These are phyloP conservation scores for Poeciliopsis retropinna DNA, from an alignment of 2,113 vertebrate species.

Conservation along the genomic window DNA sequence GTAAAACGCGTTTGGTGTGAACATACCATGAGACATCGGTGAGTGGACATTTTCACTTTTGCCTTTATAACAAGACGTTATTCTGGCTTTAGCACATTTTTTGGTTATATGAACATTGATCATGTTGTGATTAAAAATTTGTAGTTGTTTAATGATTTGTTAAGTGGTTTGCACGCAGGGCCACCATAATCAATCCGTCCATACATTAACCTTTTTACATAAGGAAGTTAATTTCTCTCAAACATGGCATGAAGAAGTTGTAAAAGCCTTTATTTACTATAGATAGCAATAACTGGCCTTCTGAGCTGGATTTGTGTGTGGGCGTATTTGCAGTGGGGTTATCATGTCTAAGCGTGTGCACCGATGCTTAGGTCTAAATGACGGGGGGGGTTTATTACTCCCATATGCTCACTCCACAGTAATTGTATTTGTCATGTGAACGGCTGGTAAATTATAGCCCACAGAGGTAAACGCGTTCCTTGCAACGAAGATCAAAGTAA, in stretches of 20 bases:
- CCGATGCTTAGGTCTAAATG: conserved; percentile 20
- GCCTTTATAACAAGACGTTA: too few relatives aligned
- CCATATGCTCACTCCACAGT: neutral
- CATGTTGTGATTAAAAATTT: too few relatives aligned
- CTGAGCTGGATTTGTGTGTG: conserved; percentile 4
- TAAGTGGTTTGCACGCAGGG: too few relatives aligned
- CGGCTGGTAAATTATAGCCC: conserved; percentile 31
- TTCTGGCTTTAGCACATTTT: too few relatives aligned
- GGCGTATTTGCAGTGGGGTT: conserved; percentile 35
- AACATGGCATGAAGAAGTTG: neutral
- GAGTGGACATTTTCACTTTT: too few relatives aligned
- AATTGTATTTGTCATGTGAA: conserved; percentile 29
- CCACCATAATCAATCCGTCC: too few relatives aligned
- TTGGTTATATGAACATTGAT: too few relatives aligned
- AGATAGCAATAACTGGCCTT: conserved; percentile 3
- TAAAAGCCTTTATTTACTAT: neutral
- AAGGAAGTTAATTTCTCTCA: neutral
- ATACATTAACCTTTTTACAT: neutral
- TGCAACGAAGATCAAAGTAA: neutral
- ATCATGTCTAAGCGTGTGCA: conserved; percentile 17
- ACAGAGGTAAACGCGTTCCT: conserved; percentile 7
- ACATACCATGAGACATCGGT: too few relatives aligned
- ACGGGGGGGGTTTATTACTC: conserved; percentile 1
- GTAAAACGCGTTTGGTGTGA: too few relatives aligned
- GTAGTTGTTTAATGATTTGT: too few relatives aligned